Evolutionary conservation across 2,888 invertebrate genomes (phyloP), one percentile per base, ranked within the genome.

Genomic region (Ophion costatus): DNA sequence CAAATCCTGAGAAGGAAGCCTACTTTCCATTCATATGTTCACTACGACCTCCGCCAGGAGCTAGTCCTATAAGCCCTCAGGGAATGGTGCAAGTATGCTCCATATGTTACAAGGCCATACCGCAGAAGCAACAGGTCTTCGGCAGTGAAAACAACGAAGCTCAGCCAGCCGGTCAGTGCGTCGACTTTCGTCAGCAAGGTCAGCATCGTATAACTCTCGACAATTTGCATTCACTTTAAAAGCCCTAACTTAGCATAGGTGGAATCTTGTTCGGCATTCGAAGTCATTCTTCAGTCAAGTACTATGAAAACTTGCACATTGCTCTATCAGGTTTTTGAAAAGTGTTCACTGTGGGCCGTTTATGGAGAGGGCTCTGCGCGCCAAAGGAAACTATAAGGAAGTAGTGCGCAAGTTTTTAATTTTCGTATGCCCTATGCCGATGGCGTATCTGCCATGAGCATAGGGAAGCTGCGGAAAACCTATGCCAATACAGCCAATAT

Each of bases 51-150:
- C 97, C 97, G 87, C 96, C 96, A 76, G 98, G 98, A 90, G 97
- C 98, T 91, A 97, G 97, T 94, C 97, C 98, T 59, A 97, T 98
- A 90, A 98, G 97, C 94, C 97, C 97, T 83, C 97, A 98, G 95
- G 98, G 96, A 89, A 97, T 97, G 96, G 97, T 97, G 88, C 97
- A 97, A 94, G 97, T 98, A 91, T 97, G 97, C 94, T 96, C 97
- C 90, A 96, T 96, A 89, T 98, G 98, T 94, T 97, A 97, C 94
- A 97, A 97, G 94, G 95, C 96, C 86, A 96, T 97, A 88, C 97
- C 96, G 80, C 96, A 96, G 93, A 96, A 97, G 94, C 96, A 97
- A 92, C 96, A 96, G 91, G 96, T 96, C 89, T 96, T 96, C 93
- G 96, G 96, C 78, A 95, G 95, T 85, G 95, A 95, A 91, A 95